Evolutionary conservation across 1,140 invertebrate species (phyloP).

Genomic region (Aphaenogaster ashmeadi): DNA sequence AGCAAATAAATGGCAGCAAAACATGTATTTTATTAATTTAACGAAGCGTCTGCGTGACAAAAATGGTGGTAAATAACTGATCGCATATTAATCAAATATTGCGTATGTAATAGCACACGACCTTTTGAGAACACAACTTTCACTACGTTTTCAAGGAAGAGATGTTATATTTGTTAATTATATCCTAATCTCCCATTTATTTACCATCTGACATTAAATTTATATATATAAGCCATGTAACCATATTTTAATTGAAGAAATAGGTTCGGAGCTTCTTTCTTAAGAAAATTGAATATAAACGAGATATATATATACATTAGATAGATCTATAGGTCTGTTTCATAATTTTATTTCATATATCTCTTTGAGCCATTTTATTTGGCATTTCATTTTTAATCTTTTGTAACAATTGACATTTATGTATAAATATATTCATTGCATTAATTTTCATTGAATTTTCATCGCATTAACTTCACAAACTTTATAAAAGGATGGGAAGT

Average conservation of each 20-base stretch:
- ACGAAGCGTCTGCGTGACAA: neutral
- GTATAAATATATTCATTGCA: neutral
- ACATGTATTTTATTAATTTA: neutral
- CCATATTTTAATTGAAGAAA: slow-evolving; percentile 12
- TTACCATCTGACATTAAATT: neutral
- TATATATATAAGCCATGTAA: neutral
- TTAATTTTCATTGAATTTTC: neutral
- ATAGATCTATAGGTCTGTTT: neutral
- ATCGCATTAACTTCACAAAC: neutral
- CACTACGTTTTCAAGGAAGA: neutral
- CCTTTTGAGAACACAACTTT: neutral
- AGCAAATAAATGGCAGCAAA: neutral
- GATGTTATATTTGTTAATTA: slow-evolving; percentile 17
- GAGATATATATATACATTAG: neutral
- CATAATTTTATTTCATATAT: neutral
- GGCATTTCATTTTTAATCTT: neutral
- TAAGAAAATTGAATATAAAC: neutral
- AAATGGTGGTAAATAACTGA: neutral
- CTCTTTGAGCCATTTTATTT: neutral
- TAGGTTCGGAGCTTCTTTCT: neutral
- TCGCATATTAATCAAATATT: neutral
- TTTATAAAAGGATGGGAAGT: neutral
- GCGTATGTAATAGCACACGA: neutral
- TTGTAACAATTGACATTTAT: neutral
- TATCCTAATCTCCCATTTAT: neutral